These are phyloP conservation scores for Cremastobaeus sp. DNA, from an alignment of 2,888 invertebrate species.

Conservation along the genomic window DNA sequence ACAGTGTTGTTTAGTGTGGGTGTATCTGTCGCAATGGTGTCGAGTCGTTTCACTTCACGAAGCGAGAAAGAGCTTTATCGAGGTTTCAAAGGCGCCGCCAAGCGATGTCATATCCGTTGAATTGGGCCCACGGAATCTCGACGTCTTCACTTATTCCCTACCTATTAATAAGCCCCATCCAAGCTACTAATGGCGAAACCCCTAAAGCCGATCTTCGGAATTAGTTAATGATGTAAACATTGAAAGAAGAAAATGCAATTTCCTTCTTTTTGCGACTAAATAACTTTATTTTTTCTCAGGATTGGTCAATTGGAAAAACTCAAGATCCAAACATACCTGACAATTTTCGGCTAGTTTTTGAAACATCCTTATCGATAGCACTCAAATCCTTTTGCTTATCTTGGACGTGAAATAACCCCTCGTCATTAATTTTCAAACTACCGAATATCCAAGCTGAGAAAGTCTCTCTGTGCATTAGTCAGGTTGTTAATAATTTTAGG, in stretches of 20 bases:
- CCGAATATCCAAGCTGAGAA: background rate
- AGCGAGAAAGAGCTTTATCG: slow-evolving; percentile 66
- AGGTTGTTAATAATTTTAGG: too few relatives aligned
- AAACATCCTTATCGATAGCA: too few relatives aligned
- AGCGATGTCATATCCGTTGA: slow-evolving; percentile 70
- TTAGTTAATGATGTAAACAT: too few relatives aligned
- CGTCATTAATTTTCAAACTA: slow-evolving; percentile 23
- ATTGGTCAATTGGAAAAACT: too few relatives aligned
- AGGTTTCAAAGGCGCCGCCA: slow-evolving; percentile 74
- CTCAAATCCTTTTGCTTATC: slow-evolving; percentile 13
- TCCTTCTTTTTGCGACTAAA: too few relatives aligned
- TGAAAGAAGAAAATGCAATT: background rate
- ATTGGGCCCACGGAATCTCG: slow-evolving; percentile 63
- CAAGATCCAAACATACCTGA: too few relatives aligned
- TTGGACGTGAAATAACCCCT: background rate
- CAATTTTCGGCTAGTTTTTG: too few relatives aligned
- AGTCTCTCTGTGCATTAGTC: too few relatives aligned
- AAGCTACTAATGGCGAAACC: slow-evolving; percentile 73
- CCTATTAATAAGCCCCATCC: slow-evolving; percentile 74
- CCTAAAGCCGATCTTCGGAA: too few relatives aligned
- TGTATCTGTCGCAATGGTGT: slow-evolving; percentile 67
- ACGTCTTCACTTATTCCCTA: slow-evolving; percentile 73
- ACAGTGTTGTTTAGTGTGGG: too few relatives aligned
- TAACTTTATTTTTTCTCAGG: too few relatives aligned
- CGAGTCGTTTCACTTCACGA: slow-evolving; percentile 65